These are phyloP conservation scores for Ormyrus rosae DNA, from an alignment of 2,888 invertebrate species.

Conservation along the genomic window DNA sequence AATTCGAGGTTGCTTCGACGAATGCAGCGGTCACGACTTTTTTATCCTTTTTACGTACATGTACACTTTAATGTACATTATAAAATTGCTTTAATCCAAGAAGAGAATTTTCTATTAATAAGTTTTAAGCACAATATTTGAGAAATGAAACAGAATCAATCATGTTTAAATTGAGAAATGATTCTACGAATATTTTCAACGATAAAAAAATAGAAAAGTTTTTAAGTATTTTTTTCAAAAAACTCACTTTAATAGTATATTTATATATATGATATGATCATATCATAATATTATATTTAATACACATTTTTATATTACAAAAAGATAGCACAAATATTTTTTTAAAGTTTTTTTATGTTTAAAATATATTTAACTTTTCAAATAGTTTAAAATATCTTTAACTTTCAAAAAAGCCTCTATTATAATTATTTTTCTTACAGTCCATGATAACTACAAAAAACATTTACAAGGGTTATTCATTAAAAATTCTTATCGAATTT, in stretches of 20 bases:
- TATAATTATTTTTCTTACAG: too few relatives aligned
- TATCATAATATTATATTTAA: slow-evolving; percentile 5
- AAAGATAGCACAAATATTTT: background rate
- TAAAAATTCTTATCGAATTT: too few relatives aligned
- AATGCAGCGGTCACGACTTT: slow-evolving; percentile 67
- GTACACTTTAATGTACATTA: slow-evolving; percentile 29
- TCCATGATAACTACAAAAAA: too few relatives aligned
- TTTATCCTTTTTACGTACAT: slow-evolving; percentile 20
- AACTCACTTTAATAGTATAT: background rate
- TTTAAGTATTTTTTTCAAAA: background rate
- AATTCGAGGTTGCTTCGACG: slow-evolving; percentile 70
- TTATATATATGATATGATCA: background rate
- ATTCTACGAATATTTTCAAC: background rate
- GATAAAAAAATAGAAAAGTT: background rate
- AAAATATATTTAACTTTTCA: too few relatives aligned
- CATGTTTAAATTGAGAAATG: background rate
- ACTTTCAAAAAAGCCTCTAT: too few relatives aligned
- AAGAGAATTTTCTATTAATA: slow-evolving; percentile 51
- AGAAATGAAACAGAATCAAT: slow-evolving; percentile 8
- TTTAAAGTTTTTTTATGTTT: too few relatives aligned
- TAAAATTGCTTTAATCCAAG: slow-evolving; percentile 28
- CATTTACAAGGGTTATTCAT: too few relatives aligned
- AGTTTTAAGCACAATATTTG: background rate
- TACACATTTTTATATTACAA: background rate
- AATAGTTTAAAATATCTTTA: too few relatives aligned